These are phyloP conservation scores for Lithodes maja DNA, from an alignment of 2,888 invertebrate genomes.

Conservation along the genomic window DNA sequence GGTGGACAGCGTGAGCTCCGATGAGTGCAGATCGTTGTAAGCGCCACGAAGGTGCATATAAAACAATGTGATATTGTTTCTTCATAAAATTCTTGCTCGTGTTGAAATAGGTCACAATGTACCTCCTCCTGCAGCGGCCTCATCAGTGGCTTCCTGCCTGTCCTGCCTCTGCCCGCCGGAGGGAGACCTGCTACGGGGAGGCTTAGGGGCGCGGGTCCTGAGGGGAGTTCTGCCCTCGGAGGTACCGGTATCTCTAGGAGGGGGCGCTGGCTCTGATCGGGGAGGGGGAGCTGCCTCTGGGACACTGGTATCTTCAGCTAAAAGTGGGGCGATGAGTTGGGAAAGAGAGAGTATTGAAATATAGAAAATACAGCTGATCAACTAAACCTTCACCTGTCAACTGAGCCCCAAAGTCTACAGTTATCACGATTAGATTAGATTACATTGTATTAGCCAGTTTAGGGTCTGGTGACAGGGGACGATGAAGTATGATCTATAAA, in stretches of 20 bases:
- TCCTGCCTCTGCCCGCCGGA: not conserved
- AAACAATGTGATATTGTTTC: not conserved
- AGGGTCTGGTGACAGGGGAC: too few species aligned
- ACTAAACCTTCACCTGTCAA: too few species aligned
- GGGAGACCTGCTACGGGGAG: not conserved
- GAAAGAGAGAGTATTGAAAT: too few species aligned
- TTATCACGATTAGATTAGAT: too few species aligned
- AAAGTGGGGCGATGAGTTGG: not conserved
- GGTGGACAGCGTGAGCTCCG: not conserved
- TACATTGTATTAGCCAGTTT: too few species aligned
- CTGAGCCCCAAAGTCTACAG: too few species aligned
- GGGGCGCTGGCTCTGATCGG: not conserved
- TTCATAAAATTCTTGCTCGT: not conserved
- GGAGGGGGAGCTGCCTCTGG: conserved; percentile 10
- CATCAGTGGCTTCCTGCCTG: not conserved
- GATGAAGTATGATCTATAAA: too few species aligned
- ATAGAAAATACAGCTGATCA: too few species aligned
- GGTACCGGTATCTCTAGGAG: not conserved
- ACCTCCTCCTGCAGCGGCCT: not conserved
- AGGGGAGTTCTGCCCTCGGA: not conserved
- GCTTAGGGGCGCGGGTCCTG: not conserved
- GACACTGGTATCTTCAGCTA: not conserved
- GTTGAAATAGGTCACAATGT: not conserved
- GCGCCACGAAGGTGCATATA: not conserved
- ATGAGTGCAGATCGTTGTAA: not conserved